Percentiles rank a stretch among this genome's conserved stretches.
Conservation (phyloP, 2,888 invertebrate genomes). For the Dynastes hyllus region DNA sequence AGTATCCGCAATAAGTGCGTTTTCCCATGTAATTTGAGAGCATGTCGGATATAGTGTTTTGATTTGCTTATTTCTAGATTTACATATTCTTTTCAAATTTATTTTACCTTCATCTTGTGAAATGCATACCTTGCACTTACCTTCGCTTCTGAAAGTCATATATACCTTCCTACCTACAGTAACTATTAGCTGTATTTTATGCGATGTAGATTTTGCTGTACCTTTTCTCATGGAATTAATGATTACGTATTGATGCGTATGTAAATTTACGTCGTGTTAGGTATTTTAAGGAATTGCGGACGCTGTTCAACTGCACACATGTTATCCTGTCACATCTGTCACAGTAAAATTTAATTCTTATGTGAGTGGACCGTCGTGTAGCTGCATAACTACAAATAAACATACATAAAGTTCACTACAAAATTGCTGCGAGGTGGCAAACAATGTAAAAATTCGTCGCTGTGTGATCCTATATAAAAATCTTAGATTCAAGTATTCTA, state of each 20-base stretch:
- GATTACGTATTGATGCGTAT: slow-evolving; percentile 44
- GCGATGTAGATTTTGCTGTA: slow-evolving; percentile 17
- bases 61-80: slow-evolving; percentile 48
- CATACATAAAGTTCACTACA: neutral
- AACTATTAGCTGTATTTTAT: slow-evolving; percentile 19
- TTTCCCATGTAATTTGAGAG: slow-evolving; percentile 59
- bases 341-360: slow-evolving; percentile 35
- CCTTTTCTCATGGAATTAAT: slow-evolving; percentile 45
- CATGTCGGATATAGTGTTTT: slow-evolving; percentile 40
- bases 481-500: too few relatives aligned
- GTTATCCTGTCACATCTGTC: slow-evolving; percentile 12
- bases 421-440: slow-evolving; percentile 1
- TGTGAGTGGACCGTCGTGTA: neutral
- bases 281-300: slow-evolving; percentile 24
- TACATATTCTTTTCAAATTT: slow-evolving; percentile 53
- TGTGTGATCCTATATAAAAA: neutral
- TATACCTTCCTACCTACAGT: slow-evolving; percentile 14
- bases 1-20: neutral
- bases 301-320: slow-evolving; percentile 2
- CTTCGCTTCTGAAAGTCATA: slow-evolving; percentile 28
- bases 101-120: slow-evolving; percentile 38
- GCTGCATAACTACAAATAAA: slow-evolving; percentile 7
- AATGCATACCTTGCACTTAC: neutral
- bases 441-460: slow-evolving; percentile 9
- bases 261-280: slow-evolving; percentile 41